Conservation (phyloP, 2,888 invertebrate genomes). For the Unio pictorum region DNA sequence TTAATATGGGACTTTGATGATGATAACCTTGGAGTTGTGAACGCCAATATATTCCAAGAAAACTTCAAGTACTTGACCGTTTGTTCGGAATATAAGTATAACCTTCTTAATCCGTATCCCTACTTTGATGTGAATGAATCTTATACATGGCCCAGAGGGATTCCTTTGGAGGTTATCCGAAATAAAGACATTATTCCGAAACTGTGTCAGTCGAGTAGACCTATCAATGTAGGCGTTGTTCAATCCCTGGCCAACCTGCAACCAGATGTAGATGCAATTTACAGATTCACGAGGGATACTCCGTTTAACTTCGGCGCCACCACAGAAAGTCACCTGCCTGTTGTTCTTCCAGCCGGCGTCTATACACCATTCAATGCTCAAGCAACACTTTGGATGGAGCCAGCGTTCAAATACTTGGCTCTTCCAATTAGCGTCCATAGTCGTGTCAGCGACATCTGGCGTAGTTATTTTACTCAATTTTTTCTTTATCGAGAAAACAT, state of each 20-base stretch:
- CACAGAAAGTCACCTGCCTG: neutral
- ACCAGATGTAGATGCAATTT: conserved; percentile 24
- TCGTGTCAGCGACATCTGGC: conserved; percentile 19
- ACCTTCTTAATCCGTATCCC: conserved; percentile 19
- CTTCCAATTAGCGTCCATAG: conserved; percentile 13
- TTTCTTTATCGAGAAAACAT: conserved; percentile 9
- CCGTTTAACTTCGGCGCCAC: conserved; percentile 15
- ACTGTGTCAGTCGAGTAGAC: neutral
- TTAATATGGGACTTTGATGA: conserved; percentile 23
- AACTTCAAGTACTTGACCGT: neutral
- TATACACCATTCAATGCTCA: conserved; percentile 20
- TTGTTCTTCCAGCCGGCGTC: conserved; percentile 6
- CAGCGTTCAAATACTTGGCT: conserved; percentile 11
- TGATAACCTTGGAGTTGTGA: conserved; percentile 8
- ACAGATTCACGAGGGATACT: conserved; percentile 11
- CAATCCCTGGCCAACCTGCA: conserved; percentile 18
- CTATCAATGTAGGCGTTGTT: conserved; percentile 6
- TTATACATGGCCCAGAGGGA: conserved; percentile 17
- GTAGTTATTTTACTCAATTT: conserved; percentile 19
- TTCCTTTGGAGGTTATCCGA: conserved; percentile 11
- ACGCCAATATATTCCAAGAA: too few species aligned
- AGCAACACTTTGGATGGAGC: conserved; percentile 12
- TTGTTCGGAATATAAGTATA: neutral
- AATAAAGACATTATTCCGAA: conserved; percentile 1
- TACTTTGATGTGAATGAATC: conserved; percentile 12